A percentile compares a stretch with the other conserved stretches of the same genome.
Evolutionary conservation across 2,888 invertebrate genomes (phyloP).

Genomic region (Acanthoscelides obtectus): DNA sequence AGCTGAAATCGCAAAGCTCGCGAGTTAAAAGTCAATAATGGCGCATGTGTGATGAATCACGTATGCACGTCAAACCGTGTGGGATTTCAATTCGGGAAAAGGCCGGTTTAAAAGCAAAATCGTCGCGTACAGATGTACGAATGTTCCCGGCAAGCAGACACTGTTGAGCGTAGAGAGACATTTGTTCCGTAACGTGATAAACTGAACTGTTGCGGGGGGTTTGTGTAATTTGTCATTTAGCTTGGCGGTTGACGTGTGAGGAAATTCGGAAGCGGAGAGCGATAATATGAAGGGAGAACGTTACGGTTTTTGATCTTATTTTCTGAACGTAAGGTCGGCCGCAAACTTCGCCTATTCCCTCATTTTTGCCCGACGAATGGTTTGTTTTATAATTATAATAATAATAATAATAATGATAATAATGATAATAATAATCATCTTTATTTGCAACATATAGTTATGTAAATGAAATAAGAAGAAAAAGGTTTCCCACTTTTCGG

Average conservation of each 20-base stretch:
- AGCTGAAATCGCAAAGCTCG: neutral
- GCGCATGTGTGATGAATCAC: neutral
- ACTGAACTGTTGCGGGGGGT: neutral
- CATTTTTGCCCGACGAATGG: too few species aligned
- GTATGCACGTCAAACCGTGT: neutral
- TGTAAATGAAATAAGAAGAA: too few species aligned
- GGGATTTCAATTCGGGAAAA: neutral
- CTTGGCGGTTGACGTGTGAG: neutral
- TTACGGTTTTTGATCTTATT: too few species aligned
- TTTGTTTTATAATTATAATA: too few species aligned
- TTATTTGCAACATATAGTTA: too few species aligned
- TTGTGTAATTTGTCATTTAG: neutral
- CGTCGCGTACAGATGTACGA: neutral
- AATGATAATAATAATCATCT: too few species aligned
- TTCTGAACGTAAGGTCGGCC: too few species aligned
- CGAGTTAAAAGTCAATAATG: neutral
- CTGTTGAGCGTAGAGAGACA: neutral
- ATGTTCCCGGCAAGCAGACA: neutral
- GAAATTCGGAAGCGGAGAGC: too few species aligned
- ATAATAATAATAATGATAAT: too few species aligned
- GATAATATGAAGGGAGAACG: too few species aligned
- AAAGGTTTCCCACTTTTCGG: too few species aligned
- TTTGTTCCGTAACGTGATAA: neutral
- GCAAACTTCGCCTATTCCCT: too few species aligned
- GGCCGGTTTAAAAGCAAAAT: neutral